Base-by-base conservation (phyloP, 92 coral and sea anemone species). In the Anthopleura xanthogrammica region DNA sequence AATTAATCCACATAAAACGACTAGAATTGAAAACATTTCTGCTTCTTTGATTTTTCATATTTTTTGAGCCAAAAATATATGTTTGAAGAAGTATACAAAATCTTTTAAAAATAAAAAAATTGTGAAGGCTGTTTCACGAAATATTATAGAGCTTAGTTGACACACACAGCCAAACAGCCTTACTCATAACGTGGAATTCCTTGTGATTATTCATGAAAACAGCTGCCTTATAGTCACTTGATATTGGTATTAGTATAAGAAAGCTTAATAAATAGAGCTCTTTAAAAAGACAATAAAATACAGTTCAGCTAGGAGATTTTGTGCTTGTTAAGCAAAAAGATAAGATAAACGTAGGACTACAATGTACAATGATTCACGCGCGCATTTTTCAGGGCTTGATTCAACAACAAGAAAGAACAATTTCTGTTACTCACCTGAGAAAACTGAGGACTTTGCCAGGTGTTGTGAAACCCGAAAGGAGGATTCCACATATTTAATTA, bases 361-460 rank as follows among this genome's bases (percentile, higher is more conserved):
- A 10, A 58, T 29, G 36, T 29, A 29, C 29, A 14, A 14, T 5
- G 12, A 5, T 20, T 62, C 29, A 29, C 64, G 29, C 29, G 70
- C 70, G 11, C 24, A n/a, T 20, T 7, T 62, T 62, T 62, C 36
- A 20, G 29, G 36, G 70, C 23, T 20, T 62, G 36, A 20, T 5
- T 62, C 8, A 14, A 54, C 58, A 12, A 54, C 7, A 12, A 7
- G 58, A 54, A 12, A 54, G 3, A 54, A 8, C 14, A 62, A 1
- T 20, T 20, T n/a, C 11, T 56, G 11, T 11, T 39, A n/a, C 84
- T 70, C 65, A 81, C 84, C 84, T 81, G 84, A 12, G 75, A 9
- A 46, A 36, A 57, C 50, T 81, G 84, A 4, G n/a, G 48, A 2
- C 68, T 72, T 81, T 81, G 84, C 84, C 77, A 81, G 52, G 77